Percentiles rank a stretch among this genome's conserved stretches.
Conservation (phyloP, 2,113 vertebrate species). For the Sturnira hondurensis region DNA sequence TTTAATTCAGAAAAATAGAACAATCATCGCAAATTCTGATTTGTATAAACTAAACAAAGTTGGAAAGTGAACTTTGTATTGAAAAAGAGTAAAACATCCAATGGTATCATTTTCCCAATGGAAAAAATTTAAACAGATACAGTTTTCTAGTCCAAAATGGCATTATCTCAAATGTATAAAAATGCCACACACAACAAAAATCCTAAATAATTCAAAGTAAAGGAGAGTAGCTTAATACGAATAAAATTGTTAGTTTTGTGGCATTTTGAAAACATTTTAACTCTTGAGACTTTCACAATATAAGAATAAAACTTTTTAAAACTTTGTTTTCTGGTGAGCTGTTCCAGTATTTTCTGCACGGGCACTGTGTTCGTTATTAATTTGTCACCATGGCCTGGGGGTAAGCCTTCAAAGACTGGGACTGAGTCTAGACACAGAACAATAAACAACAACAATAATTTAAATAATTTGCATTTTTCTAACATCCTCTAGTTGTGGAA, state of each 20-base stretch:
- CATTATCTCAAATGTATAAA: conserved; percentile 51
- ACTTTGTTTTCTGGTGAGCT: background rate
- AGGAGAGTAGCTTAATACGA: background rate
- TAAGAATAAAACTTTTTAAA: background rate
- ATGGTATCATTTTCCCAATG: background rate
- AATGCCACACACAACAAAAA: conserved; percentile 27
- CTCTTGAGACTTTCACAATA: background rate
- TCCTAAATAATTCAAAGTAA: background rate
- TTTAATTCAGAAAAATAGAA: background rate
- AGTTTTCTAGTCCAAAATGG: conserved; percentile 35
- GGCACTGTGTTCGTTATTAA: conserved; percentile 50
- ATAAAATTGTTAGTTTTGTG: background rate
- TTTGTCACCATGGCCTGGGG: background rate
- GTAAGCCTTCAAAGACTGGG: conserved; percentile 1
- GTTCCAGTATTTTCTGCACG: background rate
- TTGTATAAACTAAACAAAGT: conserved; percentile 25
- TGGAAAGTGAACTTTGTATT: conserved; percentile 34
- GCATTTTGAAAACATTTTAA: background rate
- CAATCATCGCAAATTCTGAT: conserved; percentile 10
- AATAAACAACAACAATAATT: conserved; percentile 59
- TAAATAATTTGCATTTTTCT: conserved; percentile 53
- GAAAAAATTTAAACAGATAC: conserved; percentile 58
- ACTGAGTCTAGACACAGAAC: conserved; percentile 7
- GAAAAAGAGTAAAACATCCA: conserved; percentile 6
- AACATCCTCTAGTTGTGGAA: conserved; percentile 19